Evolutionary conservation across 2,797 vertebrate species (phyloP).

Genomic region (Lepilemur septentrionalis): DNA sequence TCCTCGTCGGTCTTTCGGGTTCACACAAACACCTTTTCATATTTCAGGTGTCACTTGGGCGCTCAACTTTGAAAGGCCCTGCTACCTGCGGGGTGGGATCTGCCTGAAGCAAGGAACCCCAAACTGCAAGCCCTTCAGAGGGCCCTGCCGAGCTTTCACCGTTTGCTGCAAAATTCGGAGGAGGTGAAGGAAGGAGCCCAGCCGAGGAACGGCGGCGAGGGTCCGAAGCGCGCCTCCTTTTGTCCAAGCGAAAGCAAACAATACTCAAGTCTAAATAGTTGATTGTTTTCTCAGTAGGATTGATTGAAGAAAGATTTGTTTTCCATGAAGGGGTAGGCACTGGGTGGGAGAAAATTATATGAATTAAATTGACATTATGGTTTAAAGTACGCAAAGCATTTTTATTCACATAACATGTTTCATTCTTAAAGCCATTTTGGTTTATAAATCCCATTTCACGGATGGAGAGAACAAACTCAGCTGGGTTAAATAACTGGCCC

Average conservation of each 20-base stretch:
- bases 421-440: background rate
- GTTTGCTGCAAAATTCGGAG: constrained; percentile 47
- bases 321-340: background rate
- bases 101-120: constrained; percentile 51
- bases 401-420: background rate
- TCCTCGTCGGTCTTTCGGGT: background rate
- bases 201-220: rapidly evolving
- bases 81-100: constrained; percentile 54
- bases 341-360: background rate
- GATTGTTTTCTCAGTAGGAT: rapidly evolving
- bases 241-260: background rate
- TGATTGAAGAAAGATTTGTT: background rate
- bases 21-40: background rate
- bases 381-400: background rate
- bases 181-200: background rate
- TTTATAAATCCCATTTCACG: background rate
- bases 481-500: background rate
- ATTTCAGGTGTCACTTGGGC: background rate
- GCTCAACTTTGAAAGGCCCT: constrained; percentile 51
- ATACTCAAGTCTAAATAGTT: too few relatives aligned
- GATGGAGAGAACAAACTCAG: background rate
- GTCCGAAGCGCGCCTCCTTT: rapidly evolving
- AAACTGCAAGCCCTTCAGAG: constrained; percentile 45
- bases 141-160: constrained; percentile 17
- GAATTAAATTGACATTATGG: background rate